Evolutionary conservation across 2,113 vertebrate genomes (phyloP).

Genomic region (Phoxinus phoxinus): DNA sequence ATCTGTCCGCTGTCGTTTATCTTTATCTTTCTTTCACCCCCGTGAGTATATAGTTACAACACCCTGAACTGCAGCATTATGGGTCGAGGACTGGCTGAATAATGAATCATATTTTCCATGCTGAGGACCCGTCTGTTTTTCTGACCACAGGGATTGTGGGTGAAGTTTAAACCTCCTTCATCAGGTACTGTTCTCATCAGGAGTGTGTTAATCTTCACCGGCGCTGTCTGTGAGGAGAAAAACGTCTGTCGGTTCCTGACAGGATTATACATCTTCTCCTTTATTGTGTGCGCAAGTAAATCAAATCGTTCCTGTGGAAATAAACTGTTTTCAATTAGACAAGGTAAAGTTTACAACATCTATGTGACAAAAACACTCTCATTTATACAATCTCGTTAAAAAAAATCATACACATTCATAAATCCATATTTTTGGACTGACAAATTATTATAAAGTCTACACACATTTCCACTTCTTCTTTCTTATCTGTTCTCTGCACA

Average conservation of each 20-base stretch:
- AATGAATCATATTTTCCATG: slow-evolving; percentile 59
- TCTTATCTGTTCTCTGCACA: too few relatives aligned
- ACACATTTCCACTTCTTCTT: too few relatives aligned
- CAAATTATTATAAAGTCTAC: too few relatives aligned
- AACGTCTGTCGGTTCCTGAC: slow-evolving; percentile 56
- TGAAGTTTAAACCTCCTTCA: slow-evolving; percentile 49
- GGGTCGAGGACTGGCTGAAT: slow-evolving; percentile 35
- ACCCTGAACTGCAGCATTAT: slow-evolving; percentile 26
- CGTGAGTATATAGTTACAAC: slow-evolving; percentile 11
- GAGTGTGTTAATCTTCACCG: slow-evolving; percentile 53
- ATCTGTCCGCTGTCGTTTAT: slow-evolving; percentile 6
- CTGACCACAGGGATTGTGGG: slow-evolving; percentile 47
- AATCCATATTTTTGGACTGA: too few relatives aligned
- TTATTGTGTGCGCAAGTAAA: too few relatives aligned
- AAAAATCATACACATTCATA: too few relatives aligned
- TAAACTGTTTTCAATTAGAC: too few relatives aligned
- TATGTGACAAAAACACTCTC: too few relatives aligned
- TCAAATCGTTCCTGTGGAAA: too few relatives aligned
- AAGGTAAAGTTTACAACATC: too few relatives aligned
- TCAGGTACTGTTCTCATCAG: slow-evolving; percentile 49
- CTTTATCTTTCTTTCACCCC: neutral
- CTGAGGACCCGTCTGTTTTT: slow-evolving; percentile 47
- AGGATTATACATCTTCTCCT: slow-evolving; percentile 21
- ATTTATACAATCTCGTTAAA: too few relatives aligned
- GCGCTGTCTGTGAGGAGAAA: slow-evolving; percentile 51